Evolutionary conservation across 2,797 vertebrate species (phyloP), one percentile per base, ranked within the genome.

Genomic region (Mastacembelus armatus): DNA sequence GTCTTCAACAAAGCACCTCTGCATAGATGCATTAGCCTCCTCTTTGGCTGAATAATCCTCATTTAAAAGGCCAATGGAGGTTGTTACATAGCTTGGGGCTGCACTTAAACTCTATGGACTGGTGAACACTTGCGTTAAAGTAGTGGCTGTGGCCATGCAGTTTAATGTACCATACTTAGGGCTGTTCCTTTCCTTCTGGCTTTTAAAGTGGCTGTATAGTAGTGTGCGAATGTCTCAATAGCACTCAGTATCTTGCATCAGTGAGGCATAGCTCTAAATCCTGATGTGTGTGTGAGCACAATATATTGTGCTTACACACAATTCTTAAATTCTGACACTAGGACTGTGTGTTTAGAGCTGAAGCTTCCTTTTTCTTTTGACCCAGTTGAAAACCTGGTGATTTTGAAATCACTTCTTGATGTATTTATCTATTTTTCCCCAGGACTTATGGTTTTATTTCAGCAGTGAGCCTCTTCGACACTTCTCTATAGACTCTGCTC

Each of bases 51-150:
- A 87, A 82, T 82, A 50, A 66, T 59, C 74, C 33, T 82, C 71
- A 78, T 86, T 88, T 88, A 78, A 89, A 77, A 69, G 80, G 78
- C 85, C 69, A 82, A 12, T 73, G 63, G 85, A 90, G 74, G 72
- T 79, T 69, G 84, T 74, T 74, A 55, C 69, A 32, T 69, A 65
- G 80, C 87, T 83, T 33, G 68, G 74, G 84, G 89, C 84, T 38
- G 71, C 81, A 88, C 65, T 90, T 91, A 90, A 91, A 89, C 81
- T 78, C 88, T 70, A 83, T 78, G 86, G 89, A 87, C 78, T 86
- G 77, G 65, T 73, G 78, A 85, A 87, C 78, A 68, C 58, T 77
- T 66, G 55, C 27, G 29, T 80, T 80, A 80, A 84, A 89, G 74
- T 58, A 70, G 65, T 36, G 22, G 65, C 74, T 56, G 32, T 56